Evolutionary conservation across 2,888 invertebrate species (phyloP), one percentile per base, ranked within the genome.

Genomic region (Tiphia femorata): DNA sequence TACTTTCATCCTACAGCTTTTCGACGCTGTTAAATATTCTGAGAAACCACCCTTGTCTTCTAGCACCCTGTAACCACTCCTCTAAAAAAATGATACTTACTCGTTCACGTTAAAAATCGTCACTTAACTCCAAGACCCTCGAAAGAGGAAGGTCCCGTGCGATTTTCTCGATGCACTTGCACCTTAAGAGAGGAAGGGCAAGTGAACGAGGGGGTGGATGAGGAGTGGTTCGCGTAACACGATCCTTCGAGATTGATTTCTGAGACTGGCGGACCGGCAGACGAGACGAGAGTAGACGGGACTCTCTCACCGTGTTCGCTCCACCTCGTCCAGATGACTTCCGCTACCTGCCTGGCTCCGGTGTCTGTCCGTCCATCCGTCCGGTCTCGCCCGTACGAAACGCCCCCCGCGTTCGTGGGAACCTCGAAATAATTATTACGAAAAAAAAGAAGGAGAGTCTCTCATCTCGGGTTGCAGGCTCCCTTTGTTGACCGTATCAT

Each of bases 321-420:
- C 37, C 64, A 65, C 64, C 64, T 64, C 67, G 68, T 72, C 79
- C 79, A 80, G 79, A 79, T 81, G 81, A 81, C 81, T 81, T 81
- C 81, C 81, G 81, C 77, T 81, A 81, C 81, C 81, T 81, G 81
- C 80, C 76, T 68, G 70, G 20, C 68, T 70, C 59, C 70, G 67
- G 65, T 76, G 76, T 75, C 73, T 64, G 70, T 72, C 70, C 71
- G 64, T 70, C 70, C 66, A 12, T 19, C 44, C 33, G 33, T 25
- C 33, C 12, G 7, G 10, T 16, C 35, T 75, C 72, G 75, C 68
- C 64, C 66, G 61, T 62, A 69, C 72, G 79, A 74, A 78, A 81
- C 82, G 80, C 82, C 82, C 80, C 81, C 81, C 81, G 76, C 79
- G 75, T 78, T 77, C 83, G 83, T 83, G 83, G 82, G 82, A 82